phyloP scores from a whole-genome alignment of 1,140 invertebrate genomes.

The Drosophila azteca region DNA sequence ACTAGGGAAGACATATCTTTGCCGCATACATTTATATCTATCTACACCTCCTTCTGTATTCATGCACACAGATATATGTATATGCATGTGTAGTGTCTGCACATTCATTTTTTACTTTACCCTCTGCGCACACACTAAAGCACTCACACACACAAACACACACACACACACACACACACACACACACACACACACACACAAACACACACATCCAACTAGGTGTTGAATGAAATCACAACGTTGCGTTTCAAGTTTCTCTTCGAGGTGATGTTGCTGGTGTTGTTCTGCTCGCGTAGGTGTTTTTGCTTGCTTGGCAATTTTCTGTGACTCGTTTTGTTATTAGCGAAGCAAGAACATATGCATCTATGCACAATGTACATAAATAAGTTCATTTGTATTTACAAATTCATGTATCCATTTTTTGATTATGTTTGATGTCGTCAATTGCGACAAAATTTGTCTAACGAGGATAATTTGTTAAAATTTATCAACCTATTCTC shows the following conservation, averaged over 20 bases:
- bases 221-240: conserved; percentile 2
- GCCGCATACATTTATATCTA: too few relatives aligned
- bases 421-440: too few relatives aligned
- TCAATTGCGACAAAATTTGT: too few relatives aligned
- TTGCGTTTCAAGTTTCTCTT: neutral
- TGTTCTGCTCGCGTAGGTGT: neutral
- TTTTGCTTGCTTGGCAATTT: conserved; percentile 1
- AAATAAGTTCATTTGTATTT: conserved; percentile 2
- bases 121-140: conserved; percentile 1
- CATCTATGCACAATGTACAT: conserved; percentile 17
- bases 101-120: conserved; percentile 1
- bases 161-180: neutral
- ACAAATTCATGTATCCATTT: conserved; percentile 12
- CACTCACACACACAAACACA: neutral
- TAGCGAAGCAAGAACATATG: conserved; percentile 14
- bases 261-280: too few relatives aligned
- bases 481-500: too few relatives aligned
- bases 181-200: conserved; percentile 2
- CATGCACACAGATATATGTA: too few relatives aligned
- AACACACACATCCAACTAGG: conserved; percentile 3
- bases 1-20: too few relatives aligned
- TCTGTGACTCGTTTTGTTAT: neutral
- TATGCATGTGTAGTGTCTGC: neutral
- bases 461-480: too few relatives aligned
- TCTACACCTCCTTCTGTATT: too few relatives aligned